A percentile compares a stretch with the other conserved stretches of the same genome.
These are phyloP conservation scores for Pseudomyrmex cubaensis DNA, from an alignment of 1,140 invertebrate species.

Conservation along the genomic window DNA sequence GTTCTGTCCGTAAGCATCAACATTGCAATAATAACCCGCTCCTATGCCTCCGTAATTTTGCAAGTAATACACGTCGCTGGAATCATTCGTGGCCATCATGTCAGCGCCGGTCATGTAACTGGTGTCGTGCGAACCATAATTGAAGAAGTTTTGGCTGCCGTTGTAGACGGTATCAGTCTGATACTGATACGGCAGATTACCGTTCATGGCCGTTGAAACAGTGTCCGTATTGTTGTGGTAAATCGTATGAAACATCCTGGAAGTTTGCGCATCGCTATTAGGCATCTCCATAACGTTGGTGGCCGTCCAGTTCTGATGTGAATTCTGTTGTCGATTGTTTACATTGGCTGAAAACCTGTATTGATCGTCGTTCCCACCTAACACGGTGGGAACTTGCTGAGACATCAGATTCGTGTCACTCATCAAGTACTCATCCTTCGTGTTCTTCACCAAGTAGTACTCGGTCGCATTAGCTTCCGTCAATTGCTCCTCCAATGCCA, in stretches of 20 bases:
- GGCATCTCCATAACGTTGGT: conserved; percentile 69
- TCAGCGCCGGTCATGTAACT: conserved; percentile 57
- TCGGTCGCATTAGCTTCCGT: conserved; percentile 50
- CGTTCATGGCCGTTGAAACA: background rate
- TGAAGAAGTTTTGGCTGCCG: conserved; percentile 59
- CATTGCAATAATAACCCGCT: conserved; percentile 47
- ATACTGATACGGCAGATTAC: conserved; percentile 60
- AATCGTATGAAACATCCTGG: conserved; percentile 66
- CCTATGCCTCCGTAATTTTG: conserved; percentile 60
- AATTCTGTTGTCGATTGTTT: conserved; percentile 69
- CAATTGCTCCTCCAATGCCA: too few relatives aligned
- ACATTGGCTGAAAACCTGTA: conserved; percentile 67
- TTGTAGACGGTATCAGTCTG: conserved; percentile 40
- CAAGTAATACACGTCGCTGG: conserved; percentile 61
- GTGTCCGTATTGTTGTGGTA: conserved; percentile 69
- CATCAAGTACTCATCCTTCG: conserved; percentile 62
- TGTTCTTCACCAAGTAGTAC: conserved; percentile 65
- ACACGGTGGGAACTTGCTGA: conserved; percentile 58
- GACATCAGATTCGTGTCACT: conserved; percentile 58
- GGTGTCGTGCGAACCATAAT: conserved; percentile 44
- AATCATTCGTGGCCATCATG: conserved; percentile 36
- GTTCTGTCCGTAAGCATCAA: conserved; percentile 31
- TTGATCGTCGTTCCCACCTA: conserved; percentile 56
- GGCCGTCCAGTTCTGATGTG: conserved; percentile 77
- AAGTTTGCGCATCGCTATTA: conserved; percentile 50